Percentiles rank a stretch among this genome's conserved stretches.
Conservation (phyloP, 1,140 invertebrate species). For the Eumeta japonica region DNA sequence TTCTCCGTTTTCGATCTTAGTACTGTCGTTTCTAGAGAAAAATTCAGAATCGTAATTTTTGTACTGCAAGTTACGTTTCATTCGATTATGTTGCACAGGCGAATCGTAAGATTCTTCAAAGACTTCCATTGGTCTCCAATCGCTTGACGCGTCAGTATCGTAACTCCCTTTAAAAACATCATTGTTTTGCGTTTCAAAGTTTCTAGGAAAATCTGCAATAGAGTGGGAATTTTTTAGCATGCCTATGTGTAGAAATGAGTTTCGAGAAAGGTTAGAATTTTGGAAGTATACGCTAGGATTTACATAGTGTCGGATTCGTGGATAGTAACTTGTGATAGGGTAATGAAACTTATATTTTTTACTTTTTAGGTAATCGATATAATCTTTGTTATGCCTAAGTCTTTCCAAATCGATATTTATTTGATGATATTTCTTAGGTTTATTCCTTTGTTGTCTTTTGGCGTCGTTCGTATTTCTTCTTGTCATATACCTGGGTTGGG, state of each 20-base stretch:
- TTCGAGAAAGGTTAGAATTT: too few species aligned
- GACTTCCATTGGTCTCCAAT: slow-evolving; percentile 40
- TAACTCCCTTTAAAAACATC: too few species aligned
- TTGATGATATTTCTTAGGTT: slow-evolving; percentile 43
- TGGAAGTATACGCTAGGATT: too few species aligned
- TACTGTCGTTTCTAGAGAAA: too few species aligned
- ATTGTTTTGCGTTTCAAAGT: too few species aligned
- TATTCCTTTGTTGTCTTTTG: slow-evolving; percentile 23
- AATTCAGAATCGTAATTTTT: too few species aligned
- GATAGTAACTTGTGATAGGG: slow-evolving; percentile 44
- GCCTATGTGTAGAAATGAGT: too few species aligned
- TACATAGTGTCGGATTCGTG: slow-evolving; percentile 38
- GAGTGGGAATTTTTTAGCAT: too few species aligned
- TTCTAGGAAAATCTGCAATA: too few species aligned
- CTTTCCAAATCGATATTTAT: slow-evolving; percentile 42
- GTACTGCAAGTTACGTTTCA: too few species aligned
- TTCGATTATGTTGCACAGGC: slow-evolving; percentile 12
- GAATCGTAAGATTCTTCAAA: too few species aligned
- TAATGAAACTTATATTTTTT: slow-evolving; percentile 51
- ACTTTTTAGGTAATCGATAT: slow-evolving; percentile 41
- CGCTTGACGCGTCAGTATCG: slow-evolving; percentile 17
- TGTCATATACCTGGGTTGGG: slow-evolving; percentile 41
- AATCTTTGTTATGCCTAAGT: slow-evolving; percentile 44
- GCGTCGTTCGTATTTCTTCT: slow-evolving; percentile 35
- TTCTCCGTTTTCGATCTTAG: too few species aligned